Percentiles rank a stretch among this genome's conserved stretches.
Conservation (phyloP, 2,888 invertebrate genomes). For the Eutolmus rufibarbis region DNA sequence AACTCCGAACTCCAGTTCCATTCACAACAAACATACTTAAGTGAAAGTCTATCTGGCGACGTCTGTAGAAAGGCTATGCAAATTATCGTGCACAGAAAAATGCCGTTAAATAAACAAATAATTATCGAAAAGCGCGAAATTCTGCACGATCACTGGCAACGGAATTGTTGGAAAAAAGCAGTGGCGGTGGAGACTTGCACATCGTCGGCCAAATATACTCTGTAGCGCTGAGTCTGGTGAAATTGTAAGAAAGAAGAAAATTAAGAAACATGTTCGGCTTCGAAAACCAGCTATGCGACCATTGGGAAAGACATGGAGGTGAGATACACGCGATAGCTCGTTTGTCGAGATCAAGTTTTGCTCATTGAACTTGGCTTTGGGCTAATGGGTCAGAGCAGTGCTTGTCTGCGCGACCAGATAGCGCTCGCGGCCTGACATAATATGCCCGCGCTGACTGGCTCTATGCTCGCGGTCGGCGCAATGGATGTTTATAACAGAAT, state of each 20-base stretch:
- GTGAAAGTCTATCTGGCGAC: not conserved
- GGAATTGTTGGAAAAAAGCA: not conserved
- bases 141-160: not conserved
- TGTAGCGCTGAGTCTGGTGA: not conserved
- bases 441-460: not conserved
- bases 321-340: not conserved
- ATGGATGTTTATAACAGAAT: not conserved
- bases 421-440: not conserved
- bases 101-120: not conserved
- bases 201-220: not conserved
- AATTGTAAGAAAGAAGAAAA: not conserved
- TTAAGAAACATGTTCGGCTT: not conserved
- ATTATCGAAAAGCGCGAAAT: not conserved
- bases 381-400: slow-evolving; percentile 20
- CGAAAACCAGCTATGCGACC: not conserved
- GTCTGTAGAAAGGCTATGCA: not conserved
- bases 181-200: not conserved
- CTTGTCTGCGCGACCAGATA: not conserved
- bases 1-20: not conserved
- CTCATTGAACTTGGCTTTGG: slow-evolving; percentile 42
- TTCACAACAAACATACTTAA: not conserved
- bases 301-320: not conserved
- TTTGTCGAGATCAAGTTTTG: slow-evolving; percentile 10
- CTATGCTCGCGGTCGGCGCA: not conserved
- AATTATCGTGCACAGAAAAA: not conserved